These are phyloP conservation scores for Actenoides lindsayi DNA, from an alignment of 2,113 vertebrate species.

Conservation along the genomic window DNA sequence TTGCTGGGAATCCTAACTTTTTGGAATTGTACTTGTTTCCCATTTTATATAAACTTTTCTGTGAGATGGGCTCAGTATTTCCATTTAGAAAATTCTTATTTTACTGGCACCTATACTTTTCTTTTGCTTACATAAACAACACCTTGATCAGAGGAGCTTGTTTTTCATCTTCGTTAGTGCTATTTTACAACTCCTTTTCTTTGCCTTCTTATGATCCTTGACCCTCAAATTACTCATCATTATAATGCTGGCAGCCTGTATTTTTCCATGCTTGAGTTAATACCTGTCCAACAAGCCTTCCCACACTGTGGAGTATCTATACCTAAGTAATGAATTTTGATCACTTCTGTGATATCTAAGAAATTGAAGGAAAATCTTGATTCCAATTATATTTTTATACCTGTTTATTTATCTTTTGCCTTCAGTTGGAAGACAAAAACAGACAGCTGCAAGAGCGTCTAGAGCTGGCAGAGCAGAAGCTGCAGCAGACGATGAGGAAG, in stretches of 20 bases:
- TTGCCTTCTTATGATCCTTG: not conserved
- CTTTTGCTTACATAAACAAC: not conserved
- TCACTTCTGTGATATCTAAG: not conserved
- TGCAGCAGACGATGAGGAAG: conserved; percentile 99
- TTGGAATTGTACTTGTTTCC: not conserved
- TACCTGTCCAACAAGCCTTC: not conserved
- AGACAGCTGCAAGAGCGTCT: conserved; percentile 95
- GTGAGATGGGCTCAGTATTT: not conserved
- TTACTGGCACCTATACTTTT: not conserved
- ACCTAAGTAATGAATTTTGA: not conserved
- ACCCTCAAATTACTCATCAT: not conserved
- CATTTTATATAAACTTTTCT: not conserved
- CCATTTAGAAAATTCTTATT: not conserved
- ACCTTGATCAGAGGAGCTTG: not conserved
- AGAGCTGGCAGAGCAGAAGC: conserved; percentile 96
- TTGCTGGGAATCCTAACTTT: not conserved
- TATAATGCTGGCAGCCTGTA: not conserved
- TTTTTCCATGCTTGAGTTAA: not conserved
- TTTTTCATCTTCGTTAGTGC: not conserved
- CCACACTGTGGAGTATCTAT: not conserved
- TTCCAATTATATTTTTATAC: not conserved
- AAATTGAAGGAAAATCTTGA: not conserved
- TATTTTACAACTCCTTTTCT: not conserved
- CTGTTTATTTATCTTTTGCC: not conserved
- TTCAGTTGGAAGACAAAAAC: conserved; percentile 98